These are phyloP conservation scores for Chromobotia macracanthus DNA, from an alignment of 2,797 vertebrate genomes.

Conservation along the genomic window DNA sequence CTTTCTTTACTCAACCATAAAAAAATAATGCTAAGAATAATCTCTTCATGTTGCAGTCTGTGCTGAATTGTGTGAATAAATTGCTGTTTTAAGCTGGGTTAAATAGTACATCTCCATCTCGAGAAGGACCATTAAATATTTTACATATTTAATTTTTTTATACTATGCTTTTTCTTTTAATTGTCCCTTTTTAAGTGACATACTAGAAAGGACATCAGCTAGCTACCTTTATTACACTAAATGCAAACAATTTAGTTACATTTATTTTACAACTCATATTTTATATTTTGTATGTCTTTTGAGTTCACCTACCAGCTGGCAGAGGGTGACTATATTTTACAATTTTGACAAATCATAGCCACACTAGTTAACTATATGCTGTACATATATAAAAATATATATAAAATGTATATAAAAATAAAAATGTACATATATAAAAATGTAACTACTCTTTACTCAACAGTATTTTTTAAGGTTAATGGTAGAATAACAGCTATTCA, in stretches of 20 bases:
- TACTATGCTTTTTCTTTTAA: too few relatives aligned
- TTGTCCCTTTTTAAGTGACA: too few relatives aligned
- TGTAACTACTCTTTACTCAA: not conserved
- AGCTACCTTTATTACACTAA: not conserved
- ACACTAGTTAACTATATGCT: not conserved
- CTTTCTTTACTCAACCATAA: conserved; percentile 41
- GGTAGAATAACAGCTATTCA: not conserved
- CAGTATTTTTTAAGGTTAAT: not conserved
- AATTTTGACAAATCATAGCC: too few relatives aligned
- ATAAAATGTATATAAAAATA: too few relatives aligned
- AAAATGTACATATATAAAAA: not conserved
- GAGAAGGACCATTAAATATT: too few relatives aligned
- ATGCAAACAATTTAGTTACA: not conserved
- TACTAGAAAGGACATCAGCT: not conserved
- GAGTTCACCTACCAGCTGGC: too few relatives aligned
- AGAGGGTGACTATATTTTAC: too few relatives aligned
- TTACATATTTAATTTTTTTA: too few relatives aligned
- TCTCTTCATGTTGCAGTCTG: conserved; percentile 38
- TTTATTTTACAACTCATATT: not conserved
- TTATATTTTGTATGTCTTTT: conserved; percentile 13
- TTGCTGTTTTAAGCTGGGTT: conserved; percentile 49
- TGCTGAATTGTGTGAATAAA: conserved; percentile 49
- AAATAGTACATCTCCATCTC: conserved; percentile 43
- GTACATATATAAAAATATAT: too few relatives aligned
- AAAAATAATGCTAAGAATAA: conserved; percentile 44